Conservation (phyloP, 2,888 invertebrate species). For the Reticulitermes lucifugus region DNA sequence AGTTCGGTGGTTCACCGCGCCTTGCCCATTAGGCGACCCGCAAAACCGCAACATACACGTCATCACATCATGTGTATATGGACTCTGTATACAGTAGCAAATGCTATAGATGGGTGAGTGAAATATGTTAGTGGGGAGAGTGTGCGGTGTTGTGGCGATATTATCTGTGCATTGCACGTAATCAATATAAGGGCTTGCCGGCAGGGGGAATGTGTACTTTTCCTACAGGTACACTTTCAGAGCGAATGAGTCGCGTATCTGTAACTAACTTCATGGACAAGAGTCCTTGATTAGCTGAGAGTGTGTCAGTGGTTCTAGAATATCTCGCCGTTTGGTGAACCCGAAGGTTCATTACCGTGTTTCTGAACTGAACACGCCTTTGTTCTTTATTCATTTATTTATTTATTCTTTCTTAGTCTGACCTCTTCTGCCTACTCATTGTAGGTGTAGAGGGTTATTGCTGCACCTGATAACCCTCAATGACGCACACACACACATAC, state of each 20-base stretch:
- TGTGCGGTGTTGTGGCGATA: conserved; percentile 8
- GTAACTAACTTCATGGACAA: not conserved
- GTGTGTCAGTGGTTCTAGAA: too few species aligned
- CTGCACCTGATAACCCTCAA: too few species aligned
- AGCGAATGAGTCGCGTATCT: conserved; percentile 23
- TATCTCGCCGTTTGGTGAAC: too few species aligned
- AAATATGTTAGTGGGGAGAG: not conserved
- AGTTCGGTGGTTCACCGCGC: conserved; percentile 49
- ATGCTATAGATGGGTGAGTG: not conserved
- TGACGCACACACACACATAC: too few species aligned
- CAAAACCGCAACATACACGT: conserved; percentile 50
- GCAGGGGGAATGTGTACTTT: conserved; percentile 22
- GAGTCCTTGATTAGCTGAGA: too few species aligned
- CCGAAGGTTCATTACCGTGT: too few species aligned
- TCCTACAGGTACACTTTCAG: conserved; percentile 17
- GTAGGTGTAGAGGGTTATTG: too few species aligned
- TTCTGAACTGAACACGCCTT: too few species aligned
- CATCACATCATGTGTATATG: conserved; percentile 46
- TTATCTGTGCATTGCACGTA: conserved; percentile 41
- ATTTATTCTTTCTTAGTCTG: too few species aligned
- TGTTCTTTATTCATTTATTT: too few species aligned
- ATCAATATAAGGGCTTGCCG: conserved; percentile 36
- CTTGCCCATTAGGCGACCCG: conserved; percentile 52
- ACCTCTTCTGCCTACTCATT: too few species aligned
- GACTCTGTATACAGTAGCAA: conserved; percentile 22